Percentiles rank a stretch among this genome's conserved stretches.
phyloP scores from a whole-genome alignment of 2,888 invertebrate genomes.

The Operophtera brumata region DNA sequence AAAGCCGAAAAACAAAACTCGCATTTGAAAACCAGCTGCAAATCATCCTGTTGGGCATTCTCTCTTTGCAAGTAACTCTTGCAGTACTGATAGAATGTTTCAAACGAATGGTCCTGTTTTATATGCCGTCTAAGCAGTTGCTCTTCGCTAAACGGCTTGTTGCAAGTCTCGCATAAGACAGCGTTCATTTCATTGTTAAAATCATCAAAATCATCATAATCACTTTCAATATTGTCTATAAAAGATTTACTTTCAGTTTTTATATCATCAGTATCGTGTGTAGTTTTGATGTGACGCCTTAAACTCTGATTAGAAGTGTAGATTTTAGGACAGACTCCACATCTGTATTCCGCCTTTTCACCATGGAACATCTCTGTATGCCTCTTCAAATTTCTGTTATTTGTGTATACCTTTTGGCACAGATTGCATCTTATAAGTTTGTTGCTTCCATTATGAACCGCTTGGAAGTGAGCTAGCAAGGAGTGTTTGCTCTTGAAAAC shows the following conservation, averaged over 20 bases:
- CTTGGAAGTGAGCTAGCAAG: conserved; percentile 54
- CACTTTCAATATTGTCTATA: conserved; percentile 5
- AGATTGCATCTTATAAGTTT: conserved; percentile 49
- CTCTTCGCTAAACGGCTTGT: conserved; percentile 48
- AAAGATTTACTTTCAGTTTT: conserved; percentile 3
- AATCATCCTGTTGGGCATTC: conserved; percentile 12
- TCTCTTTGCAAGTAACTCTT: conserved; percentile 48
- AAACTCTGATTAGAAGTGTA: conserved; percentile 65
- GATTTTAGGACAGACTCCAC: conserved; percentile 60
- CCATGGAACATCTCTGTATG: conserved; percentile 62
- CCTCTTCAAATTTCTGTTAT: conserved; percentile 56
- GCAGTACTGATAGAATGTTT: conserved; percentile 62
- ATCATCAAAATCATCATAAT: conserved; percentile 12
- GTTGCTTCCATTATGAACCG: conserved; percentile 39
- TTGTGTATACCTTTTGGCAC: conserved; percentile 58
- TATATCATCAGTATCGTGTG: conserved; percentile 40
- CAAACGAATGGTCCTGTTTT: conserved; percentile 57
- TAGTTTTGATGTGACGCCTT: conserved; percentile 47
- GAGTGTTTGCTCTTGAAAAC: conserved; percentile 56
- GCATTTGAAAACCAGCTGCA: conserved; percentile 45
- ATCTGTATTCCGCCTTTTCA: conserved; percentile 51
- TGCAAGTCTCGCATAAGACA: conserved; percentile 48
- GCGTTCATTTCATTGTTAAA: conserved; percentile 20
- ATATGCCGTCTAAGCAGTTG: conserved; percentile 52
- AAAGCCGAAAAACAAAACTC: conserved; percentile 54